Evolutionary conservation across 2,888 invertebrate genomes (phyloP).

Genomic region (Gymnosoma rotundatum): DNA sequence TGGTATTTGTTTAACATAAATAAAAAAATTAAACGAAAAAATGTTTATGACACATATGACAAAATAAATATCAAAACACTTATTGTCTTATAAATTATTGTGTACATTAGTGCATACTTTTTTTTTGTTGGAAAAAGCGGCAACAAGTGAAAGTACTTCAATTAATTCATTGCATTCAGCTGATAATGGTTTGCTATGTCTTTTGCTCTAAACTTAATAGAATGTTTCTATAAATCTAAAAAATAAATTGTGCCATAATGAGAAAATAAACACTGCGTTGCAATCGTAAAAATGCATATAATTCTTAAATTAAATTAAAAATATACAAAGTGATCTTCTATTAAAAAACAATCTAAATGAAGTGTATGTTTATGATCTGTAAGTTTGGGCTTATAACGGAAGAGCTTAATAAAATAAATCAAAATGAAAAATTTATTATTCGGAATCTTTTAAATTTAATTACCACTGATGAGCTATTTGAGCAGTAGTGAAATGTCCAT

Average conservation of each 20-base stretch:
- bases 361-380: no score
- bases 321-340: no score
- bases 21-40: background rate
- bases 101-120: constrained; percentile 8
- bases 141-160: background rate
- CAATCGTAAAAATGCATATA: no score
- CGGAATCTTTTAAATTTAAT: no score
- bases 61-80: constrained; percentile 35
- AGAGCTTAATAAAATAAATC: no score
- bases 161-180: constrained; percentile 2
- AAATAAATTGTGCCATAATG: constrained; percentile 17
- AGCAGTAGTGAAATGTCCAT: no score
- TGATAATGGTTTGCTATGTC: background rate
- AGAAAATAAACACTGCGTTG: background rate
- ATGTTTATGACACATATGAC: constrained; percentile 13
- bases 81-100: constrained; percentile 31
- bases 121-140: background rate
- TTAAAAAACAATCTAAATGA: no score
- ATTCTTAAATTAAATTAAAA: no score
- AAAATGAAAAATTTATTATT: no score
- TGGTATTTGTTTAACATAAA: constrained; percentile 17
- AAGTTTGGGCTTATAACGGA: no score
- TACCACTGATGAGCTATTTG: no score
- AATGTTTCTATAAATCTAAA: background rate
- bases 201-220: background rate